Conservation (phyloP, 2,888 invertebrate species). For the Eulithis prunata region DNA sequence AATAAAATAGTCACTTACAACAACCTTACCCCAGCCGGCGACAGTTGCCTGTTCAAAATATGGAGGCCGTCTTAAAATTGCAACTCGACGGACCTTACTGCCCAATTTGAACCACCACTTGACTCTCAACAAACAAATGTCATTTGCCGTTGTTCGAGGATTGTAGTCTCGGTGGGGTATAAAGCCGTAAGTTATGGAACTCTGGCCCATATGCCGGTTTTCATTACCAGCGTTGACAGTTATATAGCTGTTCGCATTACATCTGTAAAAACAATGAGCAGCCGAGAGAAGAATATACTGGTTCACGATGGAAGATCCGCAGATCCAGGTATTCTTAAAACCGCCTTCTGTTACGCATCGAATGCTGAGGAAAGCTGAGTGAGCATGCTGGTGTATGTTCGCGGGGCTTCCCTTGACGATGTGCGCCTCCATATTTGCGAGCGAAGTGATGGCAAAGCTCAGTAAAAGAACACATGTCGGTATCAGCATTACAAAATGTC, state of each 20-base stretch:
- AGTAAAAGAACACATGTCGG: slow-evolving; percentile 19
- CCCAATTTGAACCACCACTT: too few species aligned
- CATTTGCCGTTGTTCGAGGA: too few species aligned
- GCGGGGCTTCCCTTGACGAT: slow-evolving; percentile 34
- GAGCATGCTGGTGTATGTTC: slow-evolving; percentile 24
- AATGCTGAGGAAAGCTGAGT: slow-evolving; percentile 38
- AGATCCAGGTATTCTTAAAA: slow-evolving; percentile 35
- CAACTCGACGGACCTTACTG: too few species aligned
- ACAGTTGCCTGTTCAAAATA: too few species aligned
- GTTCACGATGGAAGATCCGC: slow-evolving; percentile 41
- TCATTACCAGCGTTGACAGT: neutral
- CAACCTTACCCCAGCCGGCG: too few species aligned
- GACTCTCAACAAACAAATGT: too few species aligned
- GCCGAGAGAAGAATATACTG: slow-evolving; percentile 31
- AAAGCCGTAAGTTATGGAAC: neutral
- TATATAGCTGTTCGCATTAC: neutral
- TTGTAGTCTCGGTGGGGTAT: neutral
- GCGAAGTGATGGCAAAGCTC: slow-evolving; percentile 10
- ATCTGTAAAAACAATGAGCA: slow-evolving; percentile 23
- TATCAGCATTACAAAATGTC: slow-evolving; percentile 9
- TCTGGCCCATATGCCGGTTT: neutral
- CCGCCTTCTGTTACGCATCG: slow-evolving; percentile 8
- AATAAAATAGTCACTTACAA: too few species aligned
- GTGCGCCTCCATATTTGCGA: slow-evolving; percentile 30
- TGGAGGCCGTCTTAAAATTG: too few species aligned